These are phyloP conservation scores for Sorex maritimensis DNA, from an alignment of 2,797 vertebrate genomes.

Conservation along the genomic window DNA sequence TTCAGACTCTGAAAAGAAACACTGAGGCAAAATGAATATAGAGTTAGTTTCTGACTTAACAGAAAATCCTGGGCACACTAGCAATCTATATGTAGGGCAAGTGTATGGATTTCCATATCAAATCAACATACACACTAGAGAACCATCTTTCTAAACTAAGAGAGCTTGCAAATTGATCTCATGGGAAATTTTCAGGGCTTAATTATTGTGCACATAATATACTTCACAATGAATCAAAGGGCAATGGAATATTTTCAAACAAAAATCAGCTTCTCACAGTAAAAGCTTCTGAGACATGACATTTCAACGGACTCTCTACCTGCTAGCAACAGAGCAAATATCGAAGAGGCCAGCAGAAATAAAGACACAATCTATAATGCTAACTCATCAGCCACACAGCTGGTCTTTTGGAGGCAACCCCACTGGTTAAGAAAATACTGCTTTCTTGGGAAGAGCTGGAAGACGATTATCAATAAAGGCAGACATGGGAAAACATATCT, in stretches of 20 bases:
- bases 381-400: neutral
- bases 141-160: conserved; percentile 86
- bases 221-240: conserved; percentile 88
- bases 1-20: neutral
- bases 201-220: conserved; percentile 85
- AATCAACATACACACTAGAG: conserved; percentile 87
- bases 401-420: neutral
- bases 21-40: conserved; percentile 17
- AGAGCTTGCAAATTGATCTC: conserved; percentile 90
- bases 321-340: neutral
- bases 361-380: neutral
- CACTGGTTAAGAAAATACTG: neutral
- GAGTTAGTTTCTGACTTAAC: conserved; percentile 81
- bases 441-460: neutral
- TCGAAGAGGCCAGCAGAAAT: conserved; percentile 1
- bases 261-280: conserved; percentile 79
- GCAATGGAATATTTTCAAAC: conserved; percentile 81
- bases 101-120: conserved; percentile 90
- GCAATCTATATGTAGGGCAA: conserved; percentile 86
- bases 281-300: conserved; percentile 76
- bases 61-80: conserved; percentile 80
- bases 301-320: conserved; percentile 60
- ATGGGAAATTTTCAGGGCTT: conserved; percentile 85
- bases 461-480: neutral
- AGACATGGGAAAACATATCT: too few relatives aligned